Percentiles rank a stretch among this genome's conserved stretches.
These are phyloP conservation scores for Prionailurus bengalensis DNA, from an alignment of 2,113 vertebrate genomes.

Conservation along the genomic window DNA sequence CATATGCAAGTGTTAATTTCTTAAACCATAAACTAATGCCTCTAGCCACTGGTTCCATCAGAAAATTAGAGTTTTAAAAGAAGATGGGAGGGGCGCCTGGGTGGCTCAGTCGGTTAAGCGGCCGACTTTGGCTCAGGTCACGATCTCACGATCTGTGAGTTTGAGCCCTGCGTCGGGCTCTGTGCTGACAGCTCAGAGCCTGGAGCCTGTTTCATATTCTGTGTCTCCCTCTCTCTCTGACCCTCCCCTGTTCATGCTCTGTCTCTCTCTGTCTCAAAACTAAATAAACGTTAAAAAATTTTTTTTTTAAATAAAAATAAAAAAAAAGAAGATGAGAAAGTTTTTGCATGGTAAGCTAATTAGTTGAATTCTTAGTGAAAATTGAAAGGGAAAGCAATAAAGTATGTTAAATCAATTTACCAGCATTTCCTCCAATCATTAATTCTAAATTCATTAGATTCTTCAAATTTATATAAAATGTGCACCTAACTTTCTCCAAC, in stretches of 20 bases:
- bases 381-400: conserved; percentile 7
- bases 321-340: too few relatives aligned
- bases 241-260: too few relatives aligned
- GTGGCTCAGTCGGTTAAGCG: too few relatives aligned
- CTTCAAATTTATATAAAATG: neutral
- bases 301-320: too few relatives aligned
- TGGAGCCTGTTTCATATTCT: too few relatives aligned
- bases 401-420: neutral
- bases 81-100: neutral
- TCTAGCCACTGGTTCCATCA: neutral
- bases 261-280: too few relatives aligned
- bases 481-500: neutral
- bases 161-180: too few relatives aligned
- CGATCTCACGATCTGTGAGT: too few relatives aligned
- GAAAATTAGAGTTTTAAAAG: neutral
- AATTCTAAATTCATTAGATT: neutral
- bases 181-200: too few relatives aligned
- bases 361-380: neutral
- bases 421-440: neutral
- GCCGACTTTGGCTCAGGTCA: too few relatives aligned
- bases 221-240: too few relatives aligned
- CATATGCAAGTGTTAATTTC: neutral
- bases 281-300: too few relatives aligned
- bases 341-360: neutral
- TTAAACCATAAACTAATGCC: neutral